phyloP scores from a whole-genome alignment of 2,797 vertebrate species.

The Pyrocephalus nanus region DNA sequence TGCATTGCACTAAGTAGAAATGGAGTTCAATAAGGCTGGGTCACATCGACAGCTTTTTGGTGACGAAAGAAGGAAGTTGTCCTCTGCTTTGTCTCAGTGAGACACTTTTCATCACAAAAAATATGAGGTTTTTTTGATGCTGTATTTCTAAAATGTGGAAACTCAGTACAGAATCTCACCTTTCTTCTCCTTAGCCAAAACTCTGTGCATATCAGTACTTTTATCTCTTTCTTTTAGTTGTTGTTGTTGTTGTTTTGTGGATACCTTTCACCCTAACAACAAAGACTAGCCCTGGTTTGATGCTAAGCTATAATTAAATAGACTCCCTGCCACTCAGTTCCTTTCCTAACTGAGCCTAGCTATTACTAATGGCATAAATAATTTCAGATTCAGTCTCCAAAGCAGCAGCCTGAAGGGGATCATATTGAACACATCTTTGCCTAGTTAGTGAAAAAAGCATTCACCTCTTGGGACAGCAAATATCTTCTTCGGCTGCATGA shows the following conservation, averaged over 20 bases:
- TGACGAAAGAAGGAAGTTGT: not conserved
- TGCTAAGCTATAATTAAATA: not conserved
- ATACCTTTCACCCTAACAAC: not conserved
- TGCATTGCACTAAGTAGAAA: not conserved
- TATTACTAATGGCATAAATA: not conserved
- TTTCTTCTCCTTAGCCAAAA: not conserved
- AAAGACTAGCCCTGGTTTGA: not conserved
- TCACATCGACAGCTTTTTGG: not conserved
- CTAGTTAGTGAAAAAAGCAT: not conserved
- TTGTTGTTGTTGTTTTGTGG: not conserved
- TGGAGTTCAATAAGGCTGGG: not conserved
- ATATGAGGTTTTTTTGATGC: not conserved
- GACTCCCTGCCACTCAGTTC: not conserved
- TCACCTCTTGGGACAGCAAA: not conserved
- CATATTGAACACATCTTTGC: not conserved
- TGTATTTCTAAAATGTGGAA: not conserved
- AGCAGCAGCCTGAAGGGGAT: not conserved
- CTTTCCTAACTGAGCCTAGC: not conserved
- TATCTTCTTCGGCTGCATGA: not conserved
- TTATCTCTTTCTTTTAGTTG: not conserved
- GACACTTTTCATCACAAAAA: not conserved
- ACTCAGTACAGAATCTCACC: not conserved
- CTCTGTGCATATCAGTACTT: not conserved
- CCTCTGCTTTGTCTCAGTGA: not conserved
- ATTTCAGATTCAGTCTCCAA: not conserved